phyloP scores from a whole-genome alignment of 1,140 invertebrate species.

The Zaprionus tsacasi region DNA sequence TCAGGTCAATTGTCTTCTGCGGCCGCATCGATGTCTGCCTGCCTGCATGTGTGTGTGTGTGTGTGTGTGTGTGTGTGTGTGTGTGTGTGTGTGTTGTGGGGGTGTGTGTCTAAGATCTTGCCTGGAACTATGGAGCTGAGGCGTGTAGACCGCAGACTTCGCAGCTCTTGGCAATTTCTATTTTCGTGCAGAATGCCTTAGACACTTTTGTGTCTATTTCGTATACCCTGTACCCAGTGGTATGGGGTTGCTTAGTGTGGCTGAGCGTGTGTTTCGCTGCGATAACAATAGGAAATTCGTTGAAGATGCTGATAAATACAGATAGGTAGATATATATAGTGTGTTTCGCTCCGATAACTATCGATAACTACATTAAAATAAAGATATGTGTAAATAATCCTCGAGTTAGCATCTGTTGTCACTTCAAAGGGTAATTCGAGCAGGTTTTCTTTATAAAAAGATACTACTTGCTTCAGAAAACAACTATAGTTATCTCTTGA shows the following conservation, averaged over 20 bases:
- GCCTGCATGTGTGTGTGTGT: constrained; percentile 19
- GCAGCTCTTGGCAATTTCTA: constrained; percentile 66
- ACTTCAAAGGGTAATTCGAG: too few relatives aligned
- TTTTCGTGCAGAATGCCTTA: constrained; percentile 56
- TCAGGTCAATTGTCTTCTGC: constrained; percentile 82
- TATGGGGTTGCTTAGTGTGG: background rate
- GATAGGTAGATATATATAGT: too few relatives aligned
- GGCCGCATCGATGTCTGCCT: constrained; percentile 36
- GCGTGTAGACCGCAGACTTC: constrained; percentile 17
- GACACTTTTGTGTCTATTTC: constrained; percentile 24
- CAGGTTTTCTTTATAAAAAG: too few relatives aligned
- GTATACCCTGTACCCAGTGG: constrained; percentile 8
- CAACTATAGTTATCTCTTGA: too few relatives aligned
- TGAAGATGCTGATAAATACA: too few relatives aligned
- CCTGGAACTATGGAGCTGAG: constrained; percentile 28
- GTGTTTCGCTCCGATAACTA: too few relatives aligned
- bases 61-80: background rate
- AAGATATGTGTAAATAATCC: too few relatives aligned
- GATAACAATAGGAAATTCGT: too few relatives aligned
- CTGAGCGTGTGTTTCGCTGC: background rate
- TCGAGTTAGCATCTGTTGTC: too few relatives aligned
- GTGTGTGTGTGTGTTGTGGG: too few relatives aligned
- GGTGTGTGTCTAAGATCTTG: constrained; percentile 46
- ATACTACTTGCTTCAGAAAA: too few relatives aligned
- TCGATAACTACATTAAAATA: too few relatives aligned